Evolutionary conservation across 1,140 invertebrate genomes (phyloP).

Genomic region (Eupristina koningsbergeri): DNA sequence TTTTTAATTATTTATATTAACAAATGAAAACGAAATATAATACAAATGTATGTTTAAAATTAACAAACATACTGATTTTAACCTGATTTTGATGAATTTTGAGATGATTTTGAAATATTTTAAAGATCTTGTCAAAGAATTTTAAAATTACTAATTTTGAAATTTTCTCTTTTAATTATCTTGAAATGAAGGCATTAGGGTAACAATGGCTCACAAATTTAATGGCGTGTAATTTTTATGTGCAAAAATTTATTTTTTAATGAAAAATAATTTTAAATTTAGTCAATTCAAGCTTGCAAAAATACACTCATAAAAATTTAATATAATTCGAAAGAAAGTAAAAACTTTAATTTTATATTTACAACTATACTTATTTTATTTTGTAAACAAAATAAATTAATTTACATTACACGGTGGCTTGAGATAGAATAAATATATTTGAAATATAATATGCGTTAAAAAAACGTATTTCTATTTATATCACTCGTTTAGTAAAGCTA

Average conservation of each 20-base stretch:
- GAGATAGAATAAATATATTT: neutral
- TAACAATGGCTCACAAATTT: neutral
- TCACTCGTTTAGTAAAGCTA: neutral
- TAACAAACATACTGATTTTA: neutral
- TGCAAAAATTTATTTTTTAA: too few species aligned
- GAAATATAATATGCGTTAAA: neutral
- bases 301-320: neutral
- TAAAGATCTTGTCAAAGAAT: neutral
- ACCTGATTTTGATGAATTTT: neutral
- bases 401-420: neutral
- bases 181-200: neutral
- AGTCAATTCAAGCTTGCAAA: neutral
- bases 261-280: neutral
- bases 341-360: neutral
- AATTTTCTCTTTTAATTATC: neutral
- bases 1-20: neutral
- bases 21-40: neutral
- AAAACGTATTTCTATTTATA: neutral
- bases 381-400: neutral
- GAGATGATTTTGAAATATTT: neutral
- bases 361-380: neutral
- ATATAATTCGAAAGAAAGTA: neutral
- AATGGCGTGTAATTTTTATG: too few species aligned
- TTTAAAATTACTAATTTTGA: neutral
- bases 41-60: neutral